Conservation (phyloP, 2,797 vertebrate species). For the Lacerta viridis region DNA sequence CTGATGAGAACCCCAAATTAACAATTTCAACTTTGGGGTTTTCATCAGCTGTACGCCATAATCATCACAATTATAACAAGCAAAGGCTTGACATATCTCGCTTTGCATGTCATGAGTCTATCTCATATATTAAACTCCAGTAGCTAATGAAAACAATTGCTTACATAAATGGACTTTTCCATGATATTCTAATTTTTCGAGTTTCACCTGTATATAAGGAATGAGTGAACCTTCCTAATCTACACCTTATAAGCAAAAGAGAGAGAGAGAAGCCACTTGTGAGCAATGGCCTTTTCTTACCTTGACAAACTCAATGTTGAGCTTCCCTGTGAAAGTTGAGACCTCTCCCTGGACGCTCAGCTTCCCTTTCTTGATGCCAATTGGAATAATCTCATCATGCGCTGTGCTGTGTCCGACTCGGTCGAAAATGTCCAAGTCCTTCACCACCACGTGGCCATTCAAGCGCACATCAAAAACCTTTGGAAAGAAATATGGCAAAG, state of each 20-base stretch:
- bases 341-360: slow-evolving; percentile 96
- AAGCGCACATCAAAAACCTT: slow-evolving; percentile 97
- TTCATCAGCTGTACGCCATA: too few species aligned
- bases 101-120: too few species aligned
- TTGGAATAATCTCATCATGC: slow-evolving; percentile 94
- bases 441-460: slow-evolving; percentile 95
- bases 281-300: slow-evolving; percentile 77
- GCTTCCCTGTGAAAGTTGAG: slow-evolving; percentile 97
- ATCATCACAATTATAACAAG: too few species aligned
- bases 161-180: too few species aligned
- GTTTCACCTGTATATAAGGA: neutral
- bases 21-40: too few species aligned
- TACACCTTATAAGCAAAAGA: neutral
- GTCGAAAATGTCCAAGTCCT: slow-evolving; percentile 98
- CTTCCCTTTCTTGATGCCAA: slow-evolving; percentile 94
- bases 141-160: too few species aligned
- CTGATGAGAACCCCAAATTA: too few species aligned
- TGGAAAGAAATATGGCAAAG: slow-evolving; percentile 47
- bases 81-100: too few species aligned
- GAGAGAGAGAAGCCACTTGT: neutral
- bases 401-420: slow-evolving; percentile 98
- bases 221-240: too few species aligned
- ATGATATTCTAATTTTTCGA: too few species aligned
- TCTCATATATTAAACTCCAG: too few species aligned
- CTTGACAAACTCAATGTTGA: slow-evolving; percentile 97